Percentiles rank a stretch among this genome's conserved stretches.
These are phyloP conservation scores for Gobionotothen gibberifrons DNA, from an alignment of 2,797 vertebrate genomes.

Conservation along the genomic window DNA sequence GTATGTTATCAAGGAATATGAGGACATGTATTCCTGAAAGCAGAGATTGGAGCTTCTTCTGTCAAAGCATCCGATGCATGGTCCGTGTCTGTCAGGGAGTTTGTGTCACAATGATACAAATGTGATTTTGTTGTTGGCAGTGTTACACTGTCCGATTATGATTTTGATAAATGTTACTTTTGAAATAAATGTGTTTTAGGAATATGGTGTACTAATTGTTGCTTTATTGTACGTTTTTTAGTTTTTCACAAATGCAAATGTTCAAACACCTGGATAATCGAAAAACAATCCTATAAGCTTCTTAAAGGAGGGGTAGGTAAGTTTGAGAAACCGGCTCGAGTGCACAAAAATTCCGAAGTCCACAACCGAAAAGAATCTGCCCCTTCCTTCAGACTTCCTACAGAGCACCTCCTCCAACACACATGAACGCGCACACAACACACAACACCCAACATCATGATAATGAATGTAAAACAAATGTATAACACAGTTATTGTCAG, in stretches of 20 bases:
- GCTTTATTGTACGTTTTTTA: background rate
- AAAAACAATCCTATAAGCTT: background rate
- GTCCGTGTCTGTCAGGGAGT: background rate
- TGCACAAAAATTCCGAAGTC: too few species aligned
- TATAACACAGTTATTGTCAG: too few species aligned
- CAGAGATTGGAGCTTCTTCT: background rate
- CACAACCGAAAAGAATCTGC: too few species aligned
- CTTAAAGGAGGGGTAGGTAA: too few species aligned
- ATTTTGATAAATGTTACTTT: slow-evolving; percentile 35
- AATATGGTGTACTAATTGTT: background rate
- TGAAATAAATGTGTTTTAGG: slow-evolving; percentile 53
- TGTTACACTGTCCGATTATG: background rate
- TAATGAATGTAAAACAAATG: too few species aligned
- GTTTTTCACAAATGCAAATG: background rate
- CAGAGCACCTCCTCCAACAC: too few species aligned
- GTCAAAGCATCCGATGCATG: background rate
- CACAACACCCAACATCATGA: too few species aligned
- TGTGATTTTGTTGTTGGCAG: background rate
- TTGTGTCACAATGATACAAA: background rate
- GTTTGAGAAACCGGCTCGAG: too few species aligned
- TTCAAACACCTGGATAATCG: background rate
- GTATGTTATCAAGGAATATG: background rate
- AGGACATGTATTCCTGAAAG: background rate
- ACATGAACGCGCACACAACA: too few species aligned
- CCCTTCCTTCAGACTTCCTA: too few species aligned